These are phyloP conservation scores for Clinocottus analis DNA, from an alignment of 2,113 vertebrate genomes.

Conservation along the genomic window DNA sequence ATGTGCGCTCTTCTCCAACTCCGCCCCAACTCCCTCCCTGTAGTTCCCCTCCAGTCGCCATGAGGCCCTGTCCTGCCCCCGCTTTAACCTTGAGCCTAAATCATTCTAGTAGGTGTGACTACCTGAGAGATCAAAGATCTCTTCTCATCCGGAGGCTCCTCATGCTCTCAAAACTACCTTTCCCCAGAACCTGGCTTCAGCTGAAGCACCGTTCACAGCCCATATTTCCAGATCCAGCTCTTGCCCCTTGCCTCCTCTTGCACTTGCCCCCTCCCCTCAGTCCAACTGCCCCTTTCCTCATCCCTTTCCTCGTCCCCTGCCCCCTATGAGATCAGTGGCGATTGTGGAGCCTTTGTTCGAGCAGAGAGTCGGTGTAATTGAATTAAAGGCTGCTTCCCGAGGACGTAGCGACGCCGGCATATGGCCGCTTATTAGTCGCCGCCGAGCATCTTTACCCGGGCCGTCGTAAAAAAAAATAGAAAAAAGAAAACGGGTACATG, in stretches of 20 bases:
- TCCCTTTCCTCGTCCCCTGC: constrained; percentile 8
- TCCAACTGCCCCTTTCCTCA: background rate
- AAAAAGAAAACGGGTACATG: constrained; percentile 13
- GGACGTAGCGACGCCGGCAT: constrained; percentile 63
- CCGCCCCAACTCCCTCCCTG: constrained; percentile 2
- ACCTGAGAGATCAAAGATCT: background rate
- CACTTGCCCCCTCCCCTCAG: constrained; percentile 3
- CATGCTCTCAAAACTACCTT: background rate
- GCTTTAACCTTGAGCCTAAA: background rate
- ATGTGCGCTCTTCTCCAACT: background rate
- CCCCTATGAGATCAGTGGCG: constrained; percentile 60
- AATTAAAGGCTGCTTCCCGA: constrained; percentile 74
- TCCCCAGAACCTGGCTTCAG: constrained; percentile 3
- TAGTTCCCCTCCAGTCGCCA: background rate
- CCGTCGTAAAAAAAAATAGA: constrained; percentile 20
- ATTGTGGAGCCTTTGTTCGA: constrained; percentile 79
- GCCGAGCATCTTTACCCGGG: constrained; percentile 37
- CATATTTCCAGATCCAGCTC: constrained; percentile 6
- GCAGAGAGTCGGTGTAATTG: constrained; percentile 67
- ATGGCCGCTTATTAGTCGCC: constrained; percentile 59
- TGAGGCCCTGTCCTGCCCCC: background rate
- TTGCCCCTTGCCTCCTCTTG: background rate
- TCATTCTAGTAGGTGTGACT: background rate
- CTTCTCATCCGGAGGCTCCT: background rate
- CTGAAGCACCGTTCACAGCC: constrained; percentile 21